Base-by-base conservation (phyloP, 2,797 vertebrate genomes). In the Periophthalmus magnuspinnatus region DNA sequence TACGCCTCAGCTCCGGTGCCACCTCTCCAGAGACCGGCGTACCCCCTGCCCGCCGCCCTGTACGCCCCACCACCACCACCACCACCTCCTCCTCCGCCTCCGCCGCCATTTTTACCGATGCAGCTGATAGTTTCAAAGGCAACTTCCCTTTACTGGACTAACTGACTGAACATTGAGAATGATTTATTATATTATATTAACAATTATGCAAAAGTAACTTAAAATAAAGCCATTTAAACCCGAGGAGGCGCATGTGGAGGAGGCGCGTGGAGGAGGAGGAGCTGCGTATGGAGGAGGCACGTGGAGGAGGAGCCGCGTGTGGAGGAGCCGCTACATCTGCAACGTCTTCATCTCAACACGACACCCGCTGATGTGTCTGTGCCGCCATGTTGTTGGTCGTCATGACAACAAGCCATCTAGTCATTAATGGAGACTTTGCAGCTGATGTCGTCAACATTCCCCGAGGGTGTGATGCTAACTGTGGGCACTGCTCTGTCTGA, bases 111-210 rank as follows among this genome's bases (percentile, higher is more conserved):
- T 1, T 3, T 92, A 65, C 89, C 91, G 38, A 22, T 91, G 56
- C 90, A 89, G 71, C 79, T 90, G 73, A 72, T 92, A 24, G 90
- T 90, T 74, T 92, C 56, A 73, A 33, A 24, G 14, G 3, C 21
- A 1, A 57, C 58, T 48, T 61, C 59, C 17, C 13, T 38, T 61
- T 61, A 10, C 36, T 41, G 34, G 59, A 41, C 36, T 41, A 6
- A 61, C n/a, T 38, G 59, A 58, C 21, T 56, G 10, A 8, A 33
- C 22, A 28, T 24, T 56, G 11, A 56, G n/a, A 10, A 50, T 17
- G 50, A 52, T 17, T 28, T 28, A 28, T 28, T 28, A 1, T 28
- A 28, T 5, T 5, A 32, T 16, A 57, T 14, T 17, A 57, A 14
- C 24, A 17, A 32, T 32, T 57, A 57, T 57, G 14, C 55, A 57